A percentile compares a stretch with the other conserved stretches of the same genome.
Conservation (phyloP, 1,140 invertebrate genomes). For the Leptinotarsa texana region DNA sequence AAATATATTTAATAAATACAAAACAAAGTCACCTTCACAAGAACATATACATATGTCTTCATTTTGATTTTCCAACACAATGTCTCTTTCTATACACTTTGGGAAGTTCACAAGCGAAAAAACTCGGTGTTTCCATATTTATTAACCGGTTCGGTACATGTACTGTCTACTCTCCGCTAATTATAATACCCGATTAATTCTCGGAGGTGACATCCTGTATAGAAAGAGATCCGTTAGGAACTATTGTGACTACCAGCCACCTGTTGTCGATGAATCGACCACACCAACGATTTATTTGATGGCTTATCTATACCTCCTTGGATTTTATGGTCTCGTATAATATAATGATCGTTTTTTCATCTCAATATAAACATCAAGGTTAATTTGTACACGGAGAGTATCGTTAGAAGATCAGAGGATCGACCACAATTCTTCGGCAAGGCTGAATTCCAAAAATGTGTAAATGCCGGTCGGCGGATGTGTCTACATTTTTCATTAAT, state of each 20-base stretch:
- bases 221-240: slow-evolving; percentile 8
- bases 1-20: too few relatives aligned
- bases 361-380: slow-evolving; percentile 6
- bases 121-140: too few relatives aligned
- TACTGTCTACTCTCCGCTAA: neutral
- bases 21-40: too few relatives aligned
- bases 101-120: too few relatives aligned
- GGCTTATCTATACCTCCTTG: slow-evolving; percentile 7
- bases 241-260: neutral
- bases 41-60: too few relatives aligned
- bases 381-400: slow-evolving; percentile 2
- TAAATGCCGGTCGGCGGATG: too few relatives aligned
- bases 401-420: neutral
- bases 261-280: slow-evolving; percentile 7
- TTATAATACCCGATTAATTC: neutral
- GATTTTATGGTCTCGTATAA: slow-evolving; percentile 6
- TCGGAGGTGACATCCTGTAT: slow-evolving; percentile 4
- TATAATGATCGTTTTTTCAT: slow-evolving; percentile 1
- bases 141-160: neutral
- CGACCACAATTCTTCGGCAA: too few relatives aligned
- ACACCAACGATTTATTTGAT: slow-evolving; percentile 8
- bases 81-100: too few relatives aligned
- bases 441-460: too few relatives aligned
- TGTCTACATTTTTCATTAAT: too few relatives aligned
- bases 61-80: too few relatives aligned